phyloP scores from a whole-genome alignment of 1,140 invertebrate species.

The Neuroterus valhalla region DNA sequence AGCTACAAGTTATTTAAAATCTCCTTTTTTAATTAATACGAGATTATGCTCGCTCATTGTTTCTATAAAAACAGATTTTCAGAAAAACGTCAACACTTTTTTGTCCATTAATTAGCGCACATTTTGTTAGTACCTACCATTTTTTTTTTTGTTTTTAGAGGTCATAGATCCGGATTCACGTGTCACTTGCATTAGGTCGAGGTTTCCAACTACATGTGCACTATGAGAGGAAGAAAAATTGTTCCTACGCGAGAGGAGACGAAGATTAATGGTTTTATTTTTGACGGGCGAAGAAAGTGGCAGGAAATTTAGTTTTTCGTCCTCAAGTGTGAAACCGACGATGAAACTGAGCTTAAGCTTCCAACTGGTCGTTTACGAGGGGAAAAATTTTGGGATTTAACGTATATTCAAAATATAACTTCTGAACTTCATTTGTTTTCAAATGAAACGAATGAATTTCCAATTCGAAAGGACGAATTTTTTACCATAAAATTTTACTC shows the following conservation, averaged over 20 bases:
- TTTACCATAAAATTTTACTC: no score
- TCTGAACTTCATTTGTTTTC: no score
- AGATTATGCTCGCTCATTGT: no score
- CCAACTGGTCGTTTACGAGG: slow-evolving; percentile 7
- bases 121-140: neutral
- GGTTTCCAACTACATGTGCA: neutral
- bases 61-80: no score
- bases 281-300: slow-evolving; percentile 47
- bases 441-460: no score
- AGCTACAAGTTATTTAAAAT: no score
- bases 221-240: neutral
- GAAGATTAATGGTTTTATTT: slow-evolving; percentile 16
- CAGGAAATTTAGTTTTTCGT: slow-evolving; percentile 21
- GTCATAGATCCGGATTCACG: slow-evolving; percentile 1
- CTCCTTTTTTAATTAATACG: no score
- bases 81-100: no score
- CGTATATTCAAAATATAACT: no score
- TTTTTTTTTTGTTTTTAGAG: neutral
- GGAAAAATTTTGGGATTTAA: neutral
- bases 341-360: slow-evolving; percentile 12
- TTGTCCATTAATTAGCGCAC: neutral
- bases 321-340: neutral
- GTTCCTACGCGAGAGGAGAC: neutral
- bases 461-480: no score
- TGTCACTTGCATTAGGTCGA: neutral